Conservation (phyloP, 2,113 vertebrate species). For the Amphiprion percula region DNA sequence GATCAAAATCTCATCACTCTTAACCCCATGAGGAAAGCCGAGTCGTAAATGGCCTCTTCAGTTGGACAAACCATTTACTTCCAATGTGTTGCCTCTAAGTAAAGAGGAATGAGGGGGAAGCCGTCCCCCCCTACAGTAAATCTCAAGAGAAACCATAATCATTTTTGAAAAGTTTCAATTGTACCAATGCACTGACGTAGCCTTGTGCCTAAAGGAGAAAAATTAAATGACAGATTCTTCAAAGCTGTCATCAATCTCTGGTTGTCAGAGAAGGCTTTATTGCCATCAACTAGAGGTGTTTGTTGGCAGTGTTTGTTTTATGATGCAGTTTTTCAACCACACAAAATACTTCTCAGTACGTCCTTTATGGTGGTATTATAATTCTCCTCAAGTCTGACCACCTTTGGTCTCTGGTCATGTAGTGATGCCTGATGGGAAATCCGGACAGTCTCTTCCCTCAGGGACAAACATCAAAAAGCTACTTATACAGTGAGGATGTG, state of each 20-base stretch:
- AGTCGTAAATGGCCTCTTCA: conserved; percentile 46
- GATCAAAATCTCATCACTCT: conserved; percentile 69
- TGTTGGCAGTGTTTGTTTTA: not conserved
- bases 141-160: conserved; percentile 14
- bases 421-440: conserved; percentile 43
- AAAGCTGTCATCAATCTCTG: conserved; percentile 24
- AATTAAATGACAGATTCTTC: conserved; percentile 32
- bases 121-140: conserved; percentile 9
- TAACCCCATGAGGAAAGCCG: conserved; percentile 56
- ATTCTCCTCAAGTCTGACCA: conserved; percentile 30
- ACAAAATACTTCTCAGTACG: not conserved
- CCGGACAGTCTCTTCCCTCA: conserved; percentile 42
- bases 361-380: conserved; percentile 3
- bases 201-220: conserved; percentile 39
- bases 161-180: conserved; percentile 23
- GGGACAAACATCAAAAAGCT: conserved; percentile 48
- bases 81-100: conserved; percentile 45
- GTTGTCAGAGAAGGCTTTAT: not conserved
- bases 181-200: not conserved
- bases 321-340: not conserved
- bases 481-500: not conserved
- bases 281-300: not conserved
- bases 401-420: conserved; percentile 23
- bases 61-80: conserved; percentile 52
- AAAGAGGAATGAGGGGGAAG: conserved; percentile 27